These are phyloP conservation scores for Prinia subflava DNA, from an alignment of 2,113 vertebrate species.

Conservation along the genomic window DNA sequence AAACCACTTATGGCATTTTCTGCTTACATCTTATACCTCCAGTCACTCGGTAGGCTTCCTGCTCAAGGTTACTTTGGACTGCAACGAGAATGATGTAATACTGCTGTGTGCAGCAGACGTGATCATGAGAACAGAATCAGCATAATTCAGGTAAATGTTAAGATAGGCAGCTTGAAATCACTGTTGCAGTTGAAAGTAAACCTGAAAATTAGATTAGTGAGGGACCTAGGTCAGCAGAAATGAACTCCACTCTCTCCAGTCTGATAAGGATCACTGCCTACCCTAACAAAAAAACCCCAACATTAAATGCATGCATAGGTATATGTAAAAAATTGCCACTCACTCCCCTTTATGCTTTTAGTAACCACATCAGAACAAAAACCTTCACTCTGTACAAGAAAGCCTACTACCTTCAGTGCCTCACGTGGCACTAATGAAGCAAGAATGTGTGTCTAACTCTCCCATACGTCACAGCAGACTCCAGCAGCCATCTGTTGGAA, in stretches of 20 bases:
- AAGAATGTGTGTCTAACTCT: conserved; percentile 8
- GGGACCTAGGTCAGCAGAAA: conserved; percentile 24
- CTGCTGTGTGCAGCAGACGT: not conserved
- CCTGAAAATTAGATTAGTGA: conserved; percentile 44
- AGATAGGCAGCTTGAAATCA: conserved; percentile 26
- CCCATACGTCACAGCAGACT: not conserved
- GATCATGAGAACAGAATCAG: conserved; percentile 20
- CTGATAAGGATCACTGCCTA: not conserved
- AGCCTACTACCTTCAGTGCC: not conserved
- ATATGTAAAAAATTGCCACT: not conserved
- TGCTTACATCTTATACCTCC: not conserved
- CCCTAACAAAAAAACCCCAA: not conserved
- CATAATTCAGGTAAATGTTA: conserved; percentile 25
- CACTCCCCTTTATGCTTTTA: not conserved
- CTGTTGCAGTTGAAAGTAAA: conserved; percentile 22
- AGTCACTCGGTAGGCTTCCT: not conserved
- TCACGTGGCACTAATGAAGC: not conserved
- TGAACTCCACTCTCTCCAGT: not conserved
- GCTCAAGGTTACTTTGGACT: not conserved
- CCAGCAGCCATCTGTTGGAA: conserved; percentile 17
- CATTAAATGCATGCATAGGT: not conserved
- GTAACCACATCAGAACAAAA: not conserved
- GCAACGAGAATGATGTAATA: not conserved
- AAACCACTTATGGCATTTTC: not conserved
- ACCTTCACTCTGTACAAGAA: not conserved